Base-by-base conservation (phyloP, 2,797 vertebrate species). In the Anolis apletophallus region DNA sequence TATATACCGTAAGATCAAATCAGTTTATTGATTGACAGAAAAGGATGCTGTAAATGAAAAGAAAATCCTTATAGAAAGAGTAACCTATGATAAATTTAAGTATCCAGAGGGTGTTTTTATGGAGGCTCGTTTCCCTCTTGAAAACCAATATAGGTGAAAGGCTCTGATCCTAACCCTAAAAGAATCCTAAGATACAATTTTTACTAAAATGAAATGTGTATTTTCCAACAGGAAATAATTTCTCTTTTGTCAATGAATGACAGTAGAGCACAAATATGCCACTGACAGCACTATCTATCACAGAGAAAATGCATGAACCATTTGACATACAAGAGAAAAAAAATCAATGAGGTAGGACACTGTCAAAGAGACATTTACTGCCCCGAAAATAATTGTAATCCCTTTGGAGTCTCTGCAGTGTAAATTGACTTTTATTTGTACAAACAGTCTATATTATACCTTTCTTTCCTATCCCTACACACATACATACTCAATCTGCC, bases 201-300 rank as follows among this genome's bases (percentile, higher is more conserved):
- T 9, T 34, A 69, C 21, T 88, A 32, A 85, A 91, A 87, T 55
- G 87, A 89, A 32, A 46, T 61, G 64, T 5, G 21, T 1, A 36
- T 36, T 86, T 21, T 79, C 55, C 54, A 74, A 21, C 36, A 68
- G 26, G 61, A 79, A 32, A 29, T 29, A 61, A 46, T 61, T 67
- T 54, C 8, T 84, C n/a, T 36, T 54, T 32, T 54, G 61, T 50
- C 23, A 36, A 6, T 50, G 76, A 46, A 74, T 83, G 21, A 36
- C 29, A 57, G 14, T 11, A 54, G 19, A 50, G 14, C 46, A n/a
- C 77, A 85, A 86, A 13, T 67, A 84, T 81, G 16, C 13, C 57
- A 87, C 89, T 69, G 77, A 87, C 54, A 86, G 16, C 88, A 90
- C 73, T 55, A 69, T 17, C 13, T 19, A 85, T 77, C 69, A 78